phyloP scores from a whole-genome alignment of 2,113 vertebrate genomes.

The Thamnaconus septentrionalis region DNA sequence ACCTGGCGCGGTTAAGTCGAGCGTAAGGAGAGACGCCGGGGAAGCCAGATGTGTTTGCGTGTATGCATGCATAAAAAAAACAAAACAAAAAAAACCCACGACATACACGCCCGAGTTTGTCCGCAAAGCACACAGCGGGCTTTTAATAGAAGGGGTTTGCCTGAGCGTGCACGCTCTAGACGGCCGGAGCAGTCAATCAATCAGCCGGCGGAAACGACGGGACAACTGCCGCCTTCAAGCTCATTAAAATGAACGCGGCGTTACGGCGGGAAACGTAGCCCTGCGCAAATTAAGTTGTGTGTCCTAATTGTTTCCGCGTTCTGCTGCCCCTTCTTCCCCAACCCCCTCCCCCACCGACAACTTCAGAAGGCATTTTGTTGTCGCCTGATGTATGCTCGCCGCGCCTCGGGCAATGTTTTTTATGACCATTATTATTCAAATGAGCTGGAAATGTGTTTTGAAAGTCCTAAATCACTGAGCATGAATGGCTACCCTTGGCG shows the following conservation, averaged over 20 bases:
- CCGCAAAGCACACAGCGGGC: constrained; percentile 29
- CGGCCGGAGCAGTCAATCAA: constrained; percentile 69
- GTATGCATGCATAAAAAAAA: constrained; percentile 15
- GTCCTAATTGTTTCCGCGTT: constrained; percentile 79
- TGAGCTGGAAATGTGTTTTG: constrained; percentile 79
- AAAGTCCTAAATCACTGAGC: constrained; percentile 82
- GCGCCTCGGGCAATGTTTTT: constrained; percentile 75
- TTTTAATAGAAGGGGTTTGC: constrained; percentile 54
- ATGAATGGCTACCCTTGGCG: constrained; percentile 77
- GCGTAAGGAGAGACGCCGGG: constrained; percentile 46
- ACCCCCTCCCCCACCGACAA: constrained; percentile 33
- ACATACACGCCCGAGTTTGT: constrained; percentile 9
- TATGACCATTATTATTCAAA: constrained; percentile 84
- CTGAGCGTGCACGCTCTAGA: constrained; percentile 26
- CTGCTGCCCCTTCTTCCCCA: constrained; percentile 46
- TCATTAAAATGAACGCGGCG: constrained; percentile 74
- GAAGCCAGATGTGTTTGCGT: constrained; percentile 59
- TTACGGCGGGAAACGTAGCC: constrained; percentile 59
- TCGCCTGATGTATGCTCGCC: constrained; percentile 76
- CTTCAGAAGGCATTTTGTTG: constrained; percentile 75
- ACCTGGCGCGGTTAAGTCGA: constrained; percentile 65
- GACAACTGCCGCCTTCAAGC: constrained; percentile 64
- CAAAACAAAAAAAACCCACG: not conserved
- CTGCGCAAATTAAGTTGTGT: constrained; percentile 73
- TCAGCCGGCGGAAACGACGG: constrained; percentile 59